phyloP scores from a whole-genome alignment of 2,888 invertebrate genomes.

The Chalcosyrphus nemorum region DNA sequence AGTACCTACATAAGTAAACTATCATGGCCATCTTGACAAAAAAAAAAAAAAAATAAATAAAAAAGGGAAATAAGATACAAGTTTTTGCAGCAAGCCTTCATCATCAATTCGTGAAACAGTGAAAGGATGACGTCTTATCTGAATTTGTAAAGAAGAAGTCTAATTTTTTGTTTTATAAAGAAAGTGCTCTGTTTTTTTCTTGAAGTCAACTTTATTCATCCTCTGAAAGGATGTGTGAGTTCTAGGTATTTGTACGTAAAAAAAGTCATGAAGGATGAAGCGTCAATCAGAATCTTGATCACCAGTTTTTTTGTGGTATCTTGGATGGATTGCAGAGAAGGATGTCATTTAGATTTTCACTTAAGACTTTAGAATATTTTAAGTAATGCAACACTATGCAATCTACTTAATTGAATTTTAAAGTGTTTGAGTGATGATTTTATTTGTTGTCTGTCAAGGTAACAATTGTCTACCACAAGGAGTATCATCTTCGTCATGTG shows the following conservation, averaged over 20 bases:
- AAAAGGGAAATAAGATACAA: no score
- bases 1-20: not conserved
- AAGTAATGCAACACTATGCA: not conserved
- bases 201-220: slow-evolving; percentile 34
- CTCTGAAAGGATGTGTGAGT: slow-evolving; percentile 44
- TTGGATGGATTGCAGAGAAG: slow-evolving; percentile 8
- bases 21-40: not conserved
- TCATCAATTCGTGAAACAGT: slow-evolving; percentile 41
- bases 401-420: not conserved
- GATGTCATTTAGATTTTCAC: not conserved
- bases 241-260: not conserved
- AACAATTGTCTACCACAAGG: no score
- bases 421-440: not conserved
- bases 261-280: slow-evolving; percentile 4
- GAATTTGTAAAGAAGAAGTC: slow-evolving; percentile 19
- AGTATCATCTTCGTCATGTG: not conserved
- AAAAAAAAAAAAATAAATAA: not conserved
- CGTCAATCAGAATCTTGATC: slow-evolving; percentile 27
- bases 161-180: slow-evolving; percentile 2
- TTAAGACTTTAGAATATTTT: not conserved
- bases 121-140: slow-evolving; percentile 46
- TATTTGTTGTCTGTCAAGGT: no score
- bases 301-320: not conserved
- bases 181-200: slow-evolving; percentile 28
- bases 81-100: slow-evolving; percentile 41